These are phyloP conservation scores for Hippoglossus stenolepis DNA, from an alignment of 2,113 vertebrate genomes.

Conservation along the genomic window DNA sequence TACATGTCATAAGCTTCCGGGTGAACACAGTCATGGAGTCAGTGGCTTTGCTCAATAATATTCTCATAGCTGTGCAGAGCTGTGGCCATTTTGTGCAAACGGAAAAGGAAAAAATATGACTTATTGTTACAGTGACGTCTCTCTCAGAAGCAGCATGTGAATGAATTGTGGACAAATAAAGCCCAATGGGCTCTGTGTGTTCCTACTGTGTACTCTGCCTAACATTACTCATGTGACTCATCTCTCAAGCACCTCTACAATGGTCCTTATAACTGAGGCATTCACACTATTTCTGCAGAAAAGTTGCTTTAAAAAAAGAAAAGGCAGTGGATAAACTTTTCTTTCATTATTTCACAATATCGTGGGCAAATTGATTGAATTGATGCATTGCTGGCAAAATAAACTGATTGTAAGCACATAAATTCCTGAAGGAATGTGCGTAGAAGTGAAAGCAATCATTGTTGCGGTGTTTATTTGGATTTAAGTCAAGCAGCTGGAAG, in stretches of 20 bases:
- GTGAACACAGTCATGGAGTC: constrained; percentile 8
- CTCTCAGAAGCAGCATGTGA: constrained; percentile 1
- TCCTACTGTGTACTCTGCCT: neutral
- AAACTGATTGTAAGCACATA: constrained; percentile 22
- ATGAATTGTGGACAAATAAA: neutral
- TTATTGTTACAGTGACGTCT: constrained; percentile 10
- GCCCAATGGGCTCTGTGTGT: neutral
- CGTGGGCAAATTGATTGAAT: constrained; percentile 7
- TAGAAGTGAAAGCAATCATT: constrained; percentile 28
- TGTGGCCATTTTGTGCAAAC: neutral
- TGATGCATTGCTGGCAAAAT: constrained; percentile 9
- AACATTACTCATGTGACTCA: constrained; percentile 11
- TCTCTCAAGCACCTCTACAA: neutral
- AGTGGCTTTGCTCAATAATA: constrained; percentile 1
- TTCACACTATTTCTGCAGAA: too few relatives aligned
- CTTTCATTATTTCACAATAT: neutral
- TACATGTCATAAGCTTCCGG: neutral
- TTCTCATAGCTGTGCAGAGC: neutral
- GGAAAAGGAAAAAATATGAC: neutral
- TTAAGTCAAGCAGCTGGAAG: constrained; percentile 56
- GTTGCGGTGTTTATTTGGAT: constrained; percentile 47
- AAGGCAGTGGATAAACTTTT: neutral
- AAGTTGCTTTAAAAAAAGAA: neutral
- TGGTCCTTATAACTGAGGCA: neutral
- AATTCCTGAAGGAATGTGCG: constrained; percentile 27